Conservation (phyloP, 2,797 vertebrate genomes). For the Siniperca undulata region DNA sequence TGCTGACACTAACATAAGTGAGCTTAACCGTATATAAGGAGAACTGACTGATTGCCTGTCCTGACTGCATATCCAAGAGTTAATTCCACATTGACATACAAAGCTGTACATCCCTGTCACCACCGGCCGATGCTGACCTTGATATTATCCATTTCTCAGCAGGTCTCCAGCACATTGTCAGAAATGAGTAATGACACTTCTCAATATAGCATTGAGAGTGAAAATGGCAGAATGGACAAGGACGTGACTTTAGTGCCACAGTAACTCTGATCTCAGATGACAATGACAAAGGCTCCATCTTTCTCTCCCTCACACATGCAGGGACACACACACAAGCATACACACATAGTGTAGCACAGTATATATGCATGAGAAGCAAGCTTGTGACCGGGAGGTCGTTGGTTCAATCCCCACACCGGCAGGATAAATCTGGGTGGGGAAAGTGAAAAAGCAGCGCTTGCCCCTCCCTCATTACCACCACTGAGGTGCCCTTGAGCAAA, state of each 20-base stretch:
- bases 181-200: conserved; percentile 82
- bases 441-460: too few relatives aligned
- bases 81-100: conserved; percentile 32
- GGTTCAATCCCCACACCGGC: too few relatives aligned
- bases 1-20: conserved; percentile 3
- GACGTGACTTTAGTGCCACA: conserved; percentile 78
- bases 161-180: conserved; percentile 71
- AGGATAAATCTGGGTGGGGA: too few relatives aligned
- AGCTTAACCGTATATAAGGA: background rate
- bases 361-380: background rate
- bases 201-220: conserved; percentile 80
- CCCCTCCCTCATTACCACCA: too few relatives aligned
- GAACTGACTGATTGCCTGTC: conserved; percentile 30
- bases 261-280: conserved; percentile 61
- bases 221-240: conserved; percentile 83
- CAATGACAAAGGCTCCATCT: conserved; percentile 55
- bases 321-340: conserved; percentile 4
- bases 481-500: too few relatives aligned
- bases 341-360: background rate
- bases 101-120: conserved; percentile 42
- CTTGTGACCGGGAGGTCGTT: too few relatives aligned
- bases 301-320: background rate
- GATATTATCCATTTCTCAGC: conserved; percentile 70
- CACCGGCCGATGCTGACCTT: conserved; percentile 51
- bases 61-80: conserved; percentile 20